Base-by-base conservation (phyloP, 1,140 invertebrate genomes). In the Phortica variegata region DNA sequence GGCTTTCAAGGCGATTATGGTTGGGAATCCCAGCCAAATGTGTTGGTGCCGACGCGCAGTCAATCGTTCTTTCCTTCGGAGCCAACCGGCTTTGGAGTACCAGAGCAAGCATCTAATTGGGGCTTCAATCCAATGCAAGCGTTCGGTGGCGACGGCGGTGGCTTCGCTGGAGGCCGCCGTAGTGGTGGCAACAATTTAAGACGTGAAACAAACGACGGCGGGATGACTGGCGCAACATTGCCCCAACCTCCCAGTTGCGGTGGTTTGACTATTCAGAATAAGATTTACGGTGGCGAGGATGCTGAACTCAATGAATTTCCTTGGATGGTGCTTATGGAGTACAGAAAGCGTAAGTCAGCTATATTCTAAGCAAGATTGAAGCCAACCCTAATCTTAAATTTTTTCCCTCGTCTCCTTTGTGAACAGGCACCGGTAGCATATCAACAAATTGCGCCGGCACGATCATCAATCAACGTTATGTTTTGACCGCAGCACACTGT, bases 401-500 rank as follows among this genome's bases (percentile, higher is more conserved):
- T 7, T 38, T 38, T 38, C 15, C 15, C 10, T 15, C 16, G 8
- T 42, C 2, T 42, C 42, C 44, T 2, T 21, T 51, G 38, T 13
- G n/a, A n/a, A n/a, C 46, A 6, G 47, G 26, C 5, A 57, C 57
- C 3, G 68, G 57, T 9, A 56, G 58, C 3, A 17, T 70, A 1
- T 48, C 61, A 3, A 65, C 62, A 13, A 70, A 55, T 47, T 88
- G 87, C 66, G 85, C 83, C 16, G 86, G 85, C 31, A 79, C 72
- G 1, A 34, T 75, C 16, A 75, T 75, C 41, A 75, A 73, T 47
- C 77, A 78, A 33, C 76, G 81, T 15, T 87, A 86, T 60, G 77
- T 87, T 0, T 36, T 88, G n/a, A 87, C 87, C 0, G 86, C 87
- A 3, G 85, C 84, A 2, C 87, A 88, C 61, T 88, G 86, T 56